Conservation (phyloP, 2,797 vertebrate genomes). For the Poeciliopsis paucimaculata region DNA sequence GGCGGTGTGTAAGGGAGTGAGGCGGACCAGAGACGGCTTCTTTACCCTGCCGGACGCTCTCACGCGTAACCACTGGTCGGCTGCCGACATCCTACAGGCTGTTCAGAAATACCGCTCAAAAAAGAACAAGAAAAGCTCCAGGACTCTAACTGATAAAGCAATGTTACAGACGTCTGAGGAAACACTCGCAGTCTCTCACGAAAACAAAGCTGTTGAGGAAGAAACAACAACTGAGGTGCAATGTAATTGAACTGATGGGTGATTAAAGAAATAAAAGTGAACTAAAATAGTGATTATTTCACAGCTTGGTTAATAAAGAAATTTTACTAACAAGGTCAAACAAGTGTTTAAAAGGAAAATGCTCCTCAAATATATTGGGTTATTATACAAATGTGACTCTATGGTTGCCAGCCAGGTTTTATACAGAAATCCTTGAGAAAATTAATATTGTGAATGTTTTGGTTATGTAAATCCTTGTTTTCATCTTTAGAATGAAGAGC, state of each 20-base stretch:
- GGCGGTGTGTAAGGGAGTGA: conserved; percentile 86
- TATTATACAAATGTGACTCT: not conserved
- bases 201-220: conserved; percentile 7
- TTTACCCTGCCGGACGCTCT: conserved; percentile 87
- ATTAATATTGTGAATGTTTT: not conserved
- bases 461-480: not conserved
- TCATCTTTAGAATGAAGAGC: not conserved
- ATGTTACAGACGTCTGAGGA: conserved; percentile 1
- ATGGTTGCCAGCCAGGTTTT: not conserved
- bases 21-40: conserved; percentile 85
- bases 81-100: conserved; percentile 77
- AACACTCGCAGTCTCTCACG: not conserved
- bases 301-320: not conserved
- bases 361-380: not conserved
- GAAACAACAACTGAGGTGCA: not conserved
- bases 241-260: not conserved
- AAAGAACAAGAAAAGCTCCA: conserved; percentile 27
- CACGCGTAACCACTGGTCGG: conserved; percentile 84
- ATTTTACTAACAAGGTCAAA: not conserved
- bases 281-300: not conserved
- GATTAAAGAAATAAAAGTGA: not conserved
- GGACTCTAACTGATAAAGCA: conserved; percentile 1
- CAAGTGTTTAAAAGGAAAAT: not conserved
- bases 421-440: not conserved
- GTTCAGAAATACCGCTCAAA: conserved; percentile 64